phyloP scores from a whole-genome alignment of 2,888 invertebrate genomes.

The Drosophila sordidapex region DNA sequence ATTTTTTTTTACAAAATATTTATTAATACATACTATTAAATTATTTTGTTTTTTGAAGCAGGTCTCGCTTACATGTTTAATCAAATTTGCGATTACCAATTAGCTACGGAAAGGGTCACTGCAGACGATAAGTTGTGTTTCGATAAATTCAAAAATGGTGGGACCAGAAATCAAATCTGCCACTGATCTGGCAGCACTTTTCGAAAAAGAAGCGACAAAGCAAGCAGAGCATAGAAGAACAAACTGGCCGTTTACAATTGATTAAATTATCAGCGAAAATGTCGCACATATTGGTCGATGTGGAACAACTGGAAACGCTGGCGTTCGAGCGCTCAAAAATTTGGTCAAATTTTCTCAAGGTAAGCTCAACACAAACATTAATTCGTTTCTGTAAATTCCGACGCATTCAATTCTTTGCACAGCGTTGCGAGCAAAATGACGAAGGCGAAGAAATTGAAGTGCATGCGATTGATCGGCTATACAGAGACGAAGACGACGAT shows the following conservation, averaged over 20 bases:
- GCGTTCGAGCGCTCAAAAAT: constrained; percentile 76
- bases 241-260: background rate
- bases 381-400: background rate
- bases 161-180: background rate
- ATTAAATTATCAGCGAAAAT: constrained; percentile 28
- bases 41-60: background rate
- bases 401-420: background rate
- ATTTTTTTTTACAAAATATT: background rate
- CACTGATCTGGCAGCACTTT: constrained; percentile 21
- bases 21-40: background rate
- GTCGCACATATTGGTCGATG: constrained; percentile 44
- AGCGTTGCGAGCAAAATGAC: constrained; percentile 33
- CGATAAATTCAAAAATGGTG: constrained; percentile 15
- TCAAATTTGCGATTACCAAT: background rate
- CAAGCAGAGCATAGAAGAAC: background rate
- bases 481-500: constrained; percentile 25
- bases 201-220: constrained; percentile 12
- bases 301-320: constrained; percentile 64
- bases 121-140: background rate
- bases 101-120: background rate
- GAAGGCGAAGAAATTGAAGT: constrained; percentile 37
- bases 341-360: constrained; percentile 75
- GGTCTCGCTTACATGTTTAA: background rate
- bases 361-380: constrained; percentile 32
- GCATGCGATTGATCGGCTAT: constrained; percentile 40